Base-by-base conservation (phyloP, 2,888 invertebrate genomes). In the Sminthurinus aureus region DNA sequence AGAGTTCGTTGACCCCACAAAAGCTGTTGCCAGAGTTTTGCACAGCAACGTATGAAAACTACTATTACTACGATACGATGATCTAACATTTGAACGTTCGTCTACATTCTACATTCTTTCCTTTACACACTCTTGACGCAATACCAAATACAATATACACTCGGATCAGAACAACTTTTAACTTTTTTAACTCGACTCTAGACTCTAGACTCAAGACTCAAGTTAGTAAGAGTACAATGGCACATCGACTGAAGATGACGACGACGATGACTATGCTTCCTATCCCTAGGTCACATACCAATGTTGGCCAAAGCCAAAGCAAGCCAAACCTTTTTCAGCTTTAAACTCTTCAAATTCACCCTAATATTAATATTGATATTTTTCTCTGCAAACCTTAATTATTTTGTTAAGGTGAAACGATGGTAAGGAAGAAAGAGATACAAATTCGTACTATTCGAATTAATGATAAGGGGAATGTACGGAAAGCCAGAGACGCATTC, bases 1-100 rank as follows among this genome's bases (percentile, higher is more conserved):
- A 38, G 38, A 38, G 38, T 38, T 58, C 58, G 18, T 58, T 58
- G 58, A 58, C 13, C 58, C 9, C 58, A 38, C 38, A 38, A 38
- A 38, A 50, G 71, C 85, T 67, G 84, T 85, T 86, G 84, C 86
- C 86, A 83, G 80, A 69, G 83, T 78, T 20, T 50, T 50, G 50
- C 74, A 24, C 20, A 71, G 24, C 71, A 24, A 24, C 71, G 13
- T 66, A n/a, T 8, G 8, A 66, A 66, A 66, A 66, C 18, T 66
- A 66, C 20, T 66, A 66, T 66, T 20, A n/a, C 18, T 66, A 66
- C 66, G 18, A 18, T n/a, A n/a, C 38, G 38, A 38, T 38, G 58
- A 58, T 58, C 58, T 58, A 58, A 58, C 58, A 58, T 58, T 58
- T 58, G 58, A 58, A 58, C 58, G 58, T 58, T 15, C 58, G 18